Percentiles rank a stretch among this genome's conserved stretches.
phyloP scores from a whole-genome alignment of 53 echinoderm and acorn worm species.

The Holothuria scabra region DNA sequence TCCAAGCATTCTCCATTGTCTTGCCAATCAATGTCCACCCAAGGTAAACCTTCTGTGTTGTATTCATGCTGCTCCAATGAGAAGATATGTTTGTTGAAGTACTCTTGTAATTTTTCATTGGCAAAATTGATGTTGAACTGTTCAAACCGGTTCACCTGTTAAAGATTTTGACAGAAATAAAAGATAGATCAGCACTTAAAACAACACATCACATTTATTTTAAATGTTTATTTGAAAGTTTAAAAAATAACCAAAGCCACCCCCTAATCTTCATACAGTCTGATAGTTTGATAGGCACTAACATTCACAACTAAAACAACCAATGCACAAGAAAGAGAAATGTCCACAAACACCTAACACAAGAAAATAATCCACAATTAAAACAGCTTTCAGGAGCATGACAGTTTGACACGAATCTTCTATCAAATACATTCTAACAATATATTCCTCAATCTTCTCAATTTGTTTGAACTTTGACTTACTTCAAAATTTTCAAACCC shows the following conservation, averaged over 20 bases:
- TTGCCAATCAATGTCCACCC: conserved; percentile 98
- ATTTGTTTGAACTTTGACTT: background rate
- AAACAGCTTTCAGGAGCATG: too few relatives aligned
- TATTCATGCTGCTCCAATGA: conserved; percentile 98
- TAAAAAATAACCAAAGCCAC: background rate
- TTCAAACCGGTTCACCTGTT: conserved; percentile 92
- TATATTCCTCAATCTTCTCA: too few relatives aligned
- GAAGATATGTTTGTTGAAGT: conserved; percentile 99
- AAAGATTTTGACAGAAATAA: background rate
- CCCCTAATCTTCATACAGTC: background rate
- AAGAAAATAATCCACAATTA: too few relatives aligned
- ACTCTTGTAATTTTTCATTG: conserved; percentile 99
- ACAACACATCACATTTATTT: background rate
- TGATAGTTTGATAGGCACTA: too few relatives aligned
- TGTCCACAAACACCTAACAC: too few relatives aligned
- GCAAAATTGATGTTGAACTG: conserved; percentile 99
- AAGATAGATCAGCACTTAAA: background rate
- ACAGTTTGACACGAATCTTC: too few relatives aligned
- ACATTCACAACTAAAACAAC: too few relatives aligned
- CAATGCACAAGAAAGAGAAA: too few relatives aligned
- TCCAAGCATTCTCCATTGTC: conserved; percentile 98
- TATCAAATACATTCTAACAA: too few relatives aligned
- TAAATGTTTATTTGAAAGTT: background rate
- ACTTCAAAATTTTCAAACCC: conserved; percentile 99
- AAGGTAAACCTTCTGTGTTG: conserved; percentile 88